Percentiles rank a stretch among this genome's conserved stretches.
Conservation (phyloP, 2,113 vertebrate species). For the Hemiprocne comata region DNA sequence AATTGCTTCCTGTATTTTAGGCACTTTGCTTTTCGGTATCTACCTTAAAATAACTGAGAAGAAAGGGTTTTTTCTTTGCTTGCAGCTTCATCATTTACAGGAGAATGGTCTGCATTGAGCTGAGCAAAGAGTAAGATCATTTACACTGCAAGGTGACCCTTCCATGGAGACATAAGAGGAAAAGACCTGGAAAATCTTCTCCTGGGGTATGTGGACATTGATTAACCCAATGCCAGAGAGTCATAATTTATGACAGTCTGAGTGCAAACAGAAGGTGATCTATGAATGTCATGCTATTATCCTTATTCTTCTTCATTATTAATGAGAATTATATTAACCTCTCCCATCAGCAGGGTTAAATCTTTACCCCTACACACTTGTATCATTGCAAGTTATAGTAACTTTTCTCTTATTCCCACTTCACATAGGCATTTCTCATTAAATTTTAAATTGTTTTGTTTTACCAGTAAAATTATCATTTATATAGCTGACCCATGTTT, state of each 20-base stretch:
- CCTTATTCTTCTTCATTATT: constrained; percentile 8
- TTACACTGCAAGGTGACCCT: background rate
- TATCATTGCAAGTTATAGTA: background rate
- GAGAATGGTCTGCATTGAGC: background rate
- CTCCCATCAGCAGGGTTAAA: background rate
- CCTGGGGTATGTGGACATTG: background rate
- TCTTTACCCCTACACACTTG: background rate
- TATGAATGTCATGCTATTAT: background rate
- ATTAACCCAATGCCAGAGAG: constrained; percentile 13
- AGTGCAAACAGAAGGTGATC: background rate
- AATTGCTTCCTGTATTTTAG: background rate
- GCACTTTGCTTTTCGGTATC: background rate
- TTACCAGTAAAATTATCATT: background rate
- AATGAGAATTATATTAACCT: constrained; percentile 4
- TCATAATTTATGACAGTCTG: background rate
- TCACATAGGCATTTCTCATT: background rate
- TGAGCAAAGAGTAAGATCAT: background rate
- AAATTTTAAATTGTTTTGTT: background rate
- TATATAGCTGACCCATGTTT: background rate
- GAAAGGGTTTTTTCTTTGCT: background rate
- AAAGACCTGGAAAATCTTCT: background rate
- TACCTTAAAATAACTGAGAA: background rate
- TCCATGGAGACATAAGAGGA: background rate
- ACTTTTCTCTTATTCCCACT: background rate
- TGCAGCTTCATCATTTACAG: background rate